Percentiles rank a stretch among this genome's conserved stretches.
Evolutionary conservation across 2,113 vertebrate genomes (phyloP).

Genomic region (Phasianus colchicus): DNA sequence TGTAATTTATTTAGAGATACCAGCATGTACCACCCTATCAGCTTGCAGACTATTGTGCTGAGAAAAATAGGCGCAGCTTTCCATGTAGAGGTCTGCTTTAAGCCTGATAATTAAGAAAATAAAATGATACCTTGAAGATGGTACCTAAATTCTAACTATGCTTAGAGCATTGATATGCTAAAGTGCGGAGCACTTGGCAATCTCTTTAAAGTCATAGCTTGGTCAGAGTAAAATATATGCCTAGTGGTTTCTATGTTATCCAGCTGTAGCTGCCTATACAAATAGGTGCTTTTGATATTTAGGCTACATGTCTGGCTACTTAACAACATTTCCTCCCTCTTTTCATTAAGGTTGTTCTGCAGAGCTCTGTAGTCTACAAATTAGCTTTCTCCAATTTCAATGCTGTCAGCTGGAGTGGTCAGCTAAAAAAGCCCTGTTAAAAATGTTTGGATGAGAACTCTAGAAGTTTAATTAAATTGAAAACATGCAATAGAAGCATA

Average conservation of each 20-base stretch:
- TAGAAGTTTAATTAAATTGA: background rate
- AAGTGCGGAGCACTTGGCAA: background rate
- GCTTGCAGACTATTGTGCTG: background rate
- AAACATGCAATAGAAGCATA: background rate
- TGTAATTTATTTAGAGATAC: conserved; percentile 4
- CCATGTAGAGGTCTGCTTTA: conserved; percentile 28
- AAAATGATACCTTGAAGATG: background rate
- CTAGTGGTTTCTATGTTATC: background rate
- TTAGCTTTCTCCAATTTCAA: background rate
- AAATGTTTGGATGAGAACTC: background rate
- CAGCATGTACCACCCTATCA: conserved; percentile 6
- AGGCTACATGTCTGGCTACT: background rate
- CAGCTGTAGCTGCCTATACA: background rate
- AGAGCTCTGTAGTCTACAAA: background rate
- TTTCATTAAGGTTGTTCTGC: background rate
- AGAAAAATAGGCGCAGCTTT: conserved; percentile 34
- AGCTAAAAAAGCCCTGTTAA: background rate
- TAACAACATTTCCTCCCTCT: background rate
- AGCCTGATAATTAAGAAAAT: background rate
- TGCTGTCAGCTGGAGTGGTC: background rate
- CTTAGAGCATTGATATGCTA: background rate
- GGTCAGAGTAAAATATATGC: background rate
- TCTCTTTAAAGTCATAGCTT: background rate
- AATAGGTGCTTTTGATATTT: background rate
- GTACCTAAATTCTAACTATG: background rate